Evolutionary conservation across 2,888 invertebrate species (phyloP), one percentile per base, ranked within the genome.

Genomic region (Spodoptera exigua): DNA sequence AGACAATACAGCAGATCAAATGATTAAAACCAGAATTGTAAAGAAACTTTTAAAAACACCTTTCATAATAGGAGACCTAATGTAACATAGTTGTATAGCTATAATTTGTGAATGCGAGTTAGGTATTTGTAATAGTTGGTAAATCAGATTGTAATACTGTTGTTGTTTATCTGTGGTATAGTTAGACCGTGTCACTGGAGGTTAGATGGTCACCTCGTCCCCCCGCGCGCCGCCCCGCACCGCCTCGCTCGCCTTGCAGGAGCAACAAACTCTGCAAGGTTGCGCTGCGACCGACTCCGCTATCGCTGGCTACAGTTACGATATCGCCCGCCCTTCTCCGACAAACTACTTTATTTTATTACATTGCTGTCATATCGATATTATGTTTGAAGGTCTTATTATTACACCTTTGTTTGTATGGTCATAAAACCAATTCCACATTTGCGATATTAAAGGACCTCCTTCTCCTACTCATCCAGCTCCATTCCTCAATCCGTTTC

Each of bases 251-350:
- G 74, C 81, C 68, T 74, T 72, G 76, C 67, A 85, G 91, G 93
- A 88, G 86, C 93, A 93, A 93, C 91, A 93, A 93, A 92, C 94
- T 92, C 90, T 92, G 91, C 93, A 93, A 93, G 93, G 93, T 93
- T 93, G 92, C 87, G 85, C 82, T 78, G 82, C 88, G 88, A 82
- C 87, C 84, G 82, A 87, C 87, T 87, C 82, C 82, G 87, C 90
- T 89, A 89, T 90, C 90, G 87, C 84, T 81, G 79, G 83, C 92
- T 86, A 88, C 89, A 88, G 89, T 89, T 91, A 90, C 90, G 88
- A 92, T 92, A 91, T 90, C 89, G 84, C 84, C 83, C 90, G 91
- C 93, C 93, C 93, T 93, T 93, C 92, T 92, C 91, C 86, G 71
- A 76, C 87, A 83, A 88, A 89, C 87, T 88, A 86, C 87, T 89